Evolutionary conservation across 1,140 invertebrate species (phyloP), one percentile per base, ranked within the genome.

Genomic region (Delia radicum): DNA sequence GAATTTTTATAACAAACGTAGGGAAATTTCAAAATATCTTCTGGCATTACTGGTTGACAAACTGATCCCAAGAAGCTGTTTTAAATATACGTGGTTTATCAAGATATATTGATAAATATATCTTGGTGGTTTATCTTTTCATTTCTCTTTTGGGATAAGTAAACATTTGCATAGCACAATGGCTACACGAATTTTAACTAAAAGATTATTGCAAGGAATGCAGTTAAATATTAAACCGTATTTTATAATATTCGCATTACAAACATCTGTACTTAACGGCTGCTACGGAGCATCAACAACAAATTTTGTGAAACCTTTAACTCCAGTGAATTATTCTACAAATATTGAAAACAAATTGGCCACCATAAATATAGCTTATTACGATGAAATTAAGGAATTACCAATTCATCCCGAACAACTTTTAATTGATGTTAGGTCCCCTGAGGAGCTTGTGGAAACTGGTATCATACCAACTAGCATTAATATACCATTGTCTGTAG

Each of bases 391-490:
- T 0, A 87, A 88, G 75, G 85, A 87, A 69, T 79, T 88, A 31
- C 81, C 82, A 73, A 78, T 80, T 29, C 82, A 86, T 31, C 83
- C 80, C 8, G 86, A 87, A 61, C 84, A 87, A 76, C 79, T 89
- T 3, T 88, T 93, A 7, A 90, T 93, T 77, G 92, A 93, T 87
- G 91, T 93, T 0, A 88, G 92, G 26, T 91, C 92, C 79, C 89
- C 90, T 2, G 82, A 88, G 48, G 92, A 93, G 86, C 86, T 93
- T 1, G 80, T 89, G 74, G 88, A 90, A 78, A 92, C 90, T 69
- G 92, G 92, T 4, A 87, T 89, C 82, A 89, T 93, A 72, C 91
- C 92, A 42, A 88, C 89, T 18, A 92, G 90, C 79, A 91, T 93
- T 77, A 92, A 93, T 79, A 92, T 93, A 80, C 92, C 91, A 78